Evolutionary conservation across 2,113 vertebrate species (phyloP).

Genomic region (Speoplatyrhinus poulsoni): DNA sequence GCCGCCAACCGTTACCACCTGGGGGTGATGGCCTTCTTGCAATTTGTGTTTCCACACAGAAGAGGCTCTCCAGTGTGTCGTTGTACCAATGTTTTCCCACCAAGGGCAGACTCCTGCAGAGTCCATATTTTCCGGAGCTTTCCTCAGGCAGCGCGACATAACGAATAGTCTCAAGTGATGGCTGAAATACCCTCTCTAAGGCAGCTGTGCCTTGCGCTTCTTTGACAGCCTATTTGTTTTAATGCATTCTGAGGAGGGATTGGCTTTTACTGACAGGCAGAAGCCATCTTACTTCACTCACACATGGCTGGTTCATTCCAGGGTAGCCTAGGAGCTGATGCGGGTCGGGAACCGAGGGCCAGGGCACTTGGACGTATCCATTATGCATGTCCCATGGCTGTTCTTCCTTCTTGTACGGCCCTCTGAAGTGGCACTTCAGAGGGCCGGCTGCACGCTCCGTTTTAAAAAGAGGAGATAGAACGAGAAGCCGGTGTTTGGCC

Average conservation of each 20-base stretch:
- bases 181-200: too few relatives aligned
- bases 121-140: too few relatives aligned
- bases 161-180: too few relatives aligned
- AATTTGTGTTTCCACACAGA: neutral
- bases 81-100: neutral
- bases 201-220: slow-evolving; percentile 4
- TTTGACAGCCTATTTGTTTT: slow-evolving; percentile 16
- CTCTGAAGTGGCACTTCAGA: slow-evolving; percentile 12
- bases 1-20: too few relatives aligned
- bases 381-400: slow-evolving; percentile 12
- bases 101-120: too few relatives aligned
- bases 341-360: slow-evolving; percentile 2
- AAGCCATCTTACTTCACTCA: neutral
- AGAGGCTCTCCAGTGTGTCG: neutral
- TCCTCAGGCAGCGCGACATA: too few relatives aligned
- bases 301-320: neutral
- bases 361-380: slow-evolving; percentile 29
- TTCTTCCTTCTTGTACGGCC: slow-evolving; percentile 11
- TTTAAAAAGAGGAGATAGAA: neutral
- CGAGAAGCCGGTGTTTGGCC: neutral
- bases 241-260: slow-evolving; percentile 24
- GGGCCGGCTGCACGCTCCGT: neutral
- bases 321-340: slow-evolving; percentile 13
- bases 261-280: slow-evolving; percentile 3
- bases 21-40: too few relatives aligned